phyloP scores from a whole-genome alignment of 2,797 vertebrate genomes.

The Natrix natrix region DNA sequence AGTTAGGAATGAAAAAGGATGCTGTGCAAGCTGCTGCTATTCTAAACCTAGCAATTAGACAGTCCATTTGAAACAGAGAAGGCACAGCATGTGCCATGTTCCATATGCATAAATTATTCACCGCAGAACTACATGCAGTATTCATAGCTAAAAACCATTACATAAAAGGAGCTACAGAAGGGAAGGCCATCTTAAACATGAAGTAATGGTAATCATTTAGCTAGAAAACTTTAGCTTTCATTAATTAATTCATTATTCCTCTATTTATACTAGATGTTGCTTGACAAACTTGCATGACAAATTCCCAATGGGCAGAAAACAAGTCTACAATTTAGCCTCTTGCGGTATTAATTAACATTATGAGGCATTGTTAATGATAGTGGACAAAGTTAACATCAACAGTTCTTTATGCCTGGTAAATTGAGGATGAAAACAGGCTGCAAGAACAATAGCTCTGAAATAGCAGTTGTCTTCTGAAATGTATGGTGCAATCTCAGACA shows the following conservation, averaged over 20 bases:
- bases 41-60: constrained; percentile 46
- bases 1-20: constrained; percentile 30
- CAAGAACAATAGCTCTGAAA: constrained; percentile 45
- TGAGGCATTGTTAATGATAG: constrained; percentile 40
- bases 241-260: constrained; percentile 58
- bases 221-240: constrained; percentile 49
- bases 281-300: constrained; percentile 44
- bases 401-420: constrained; percentile 21
- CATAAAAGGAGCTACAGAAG: constrained; percentile 53
- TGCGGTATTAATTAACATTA: constrained; percentile 61
- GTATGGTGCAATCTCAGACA: constrained; percentile 19
- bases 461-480: constrained; percentile 44
- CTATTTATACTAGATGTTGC: constrained; percentile 54
- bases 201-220: constrained; percentile 64
- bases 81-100: constrained; percentile 50
- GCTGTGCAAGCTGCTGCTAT: constrained; percentile 20
- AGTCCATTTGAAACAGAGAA: constrained; percentile 60
- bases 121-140: constrained; percentile 64
- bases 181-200: constrained; percentile 52
- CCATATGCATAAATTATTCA: constrained; percentile 73
- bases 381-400: constrained; percentile 53
- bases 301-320: constrained; percentile 36
- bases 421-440: constrained; percentile 46
- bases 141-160: constrained; percentile 69
- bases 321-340: constrained; percentile 50